Percentiles rank a stretch among this genome's conserved stretches.
Conservation (phyloP, 2,888 invertebrate species). For the Pammene aurita region DNA sequence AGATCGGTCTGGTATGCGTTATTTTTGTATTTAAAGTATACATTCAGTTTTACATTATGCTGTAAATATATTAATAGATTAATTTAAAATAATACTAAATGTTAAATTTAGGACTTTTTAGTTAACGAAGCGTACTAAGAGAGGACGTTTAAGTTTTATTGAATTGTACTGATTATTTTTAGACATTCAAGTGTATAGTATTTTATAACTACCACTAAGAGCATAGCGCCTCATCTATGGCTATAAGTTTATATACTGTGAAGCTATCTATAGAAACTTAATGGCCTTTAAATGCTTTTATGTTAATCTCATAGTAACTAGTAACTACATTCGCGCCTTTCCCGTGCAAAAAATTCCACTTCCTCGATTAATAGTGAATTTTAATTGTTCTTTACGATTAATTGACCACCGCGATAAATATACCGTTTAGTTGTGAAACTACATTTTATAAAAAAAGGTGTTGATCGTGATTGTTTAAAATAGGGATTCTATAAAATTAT, state of each 20-base stretch:
- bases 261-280: conserved; percentile 22
- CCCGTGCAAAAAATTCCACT: not conserved
- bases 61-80: conserved; percentile 45
- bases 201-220: conserved; percentile 70
- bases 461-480: no score
- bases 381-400: not conserved
- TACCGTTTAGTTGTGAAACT: no score
- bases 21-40: conserved; percentile 41
- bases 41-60: conserved; percentile 39
- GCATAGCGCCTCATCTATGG: conserved; percentile 78
- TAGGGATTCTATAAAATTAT: no score
- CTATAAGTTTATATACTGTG: conserved; percentile 44
- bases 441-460: no score
- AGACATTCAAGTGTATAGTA: conserved; percentile 72
- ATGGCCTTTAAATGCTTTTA: conserved; percentile 29
- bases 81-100: conserved; percentile 57
- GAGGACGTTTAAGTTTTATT: conserved; percentile 75
- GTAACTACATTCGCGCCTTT: not conserved
- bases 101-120: conserved; percentile 56
- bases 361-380: not conserved
- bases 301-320: conserved; percentile 12
- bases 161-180: conserved; percentile 82
- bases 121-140: conserved; percentile 62
- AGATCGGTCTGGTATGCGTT: conserved; percentile 40
- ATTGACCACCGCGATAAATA: no score